Evolutionary conservation across 2,113 vertebrate genomes (phyloP).

Genomic region (Chitala chitala): DNA sequence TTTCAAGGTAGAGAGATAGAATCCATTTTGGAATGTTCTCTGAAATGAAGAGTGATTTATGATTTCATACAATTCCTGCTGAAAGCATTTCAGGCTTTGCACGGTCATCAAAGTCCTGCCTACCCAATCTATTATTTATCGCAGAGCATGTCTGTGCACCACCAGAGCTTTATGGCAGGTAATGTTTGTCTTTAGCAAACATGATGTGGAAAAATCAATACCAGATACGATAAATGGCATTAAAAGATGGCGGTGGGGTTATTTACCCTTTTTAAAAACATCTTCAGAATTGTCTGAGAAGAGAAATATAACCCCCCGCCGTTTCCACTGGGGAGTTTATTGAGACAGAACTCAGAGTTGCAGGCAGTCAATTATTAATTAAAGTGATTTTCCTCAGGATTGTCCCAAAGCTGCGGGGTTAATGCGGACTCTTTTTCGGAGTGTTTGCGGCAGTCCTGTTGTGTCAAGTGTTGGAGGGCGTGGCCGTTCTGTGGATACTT

Average conservation of each 20-base stretch:
- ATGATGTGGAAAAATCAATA: conserved; percentile 60
- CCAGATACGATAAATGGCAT: conserved; percentile 47
- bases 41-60: conserved; percentile 81
- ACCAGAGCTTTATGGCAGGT: conserved; percentile 63
- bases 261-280: conserved; percentile 47
- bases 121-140: conserved; percentile 75
- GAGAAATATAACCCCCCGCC: conserved; percentile 28
- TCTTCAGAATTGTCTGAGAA: conserved; percentile 33
- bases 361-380: conserved; percentile 25
- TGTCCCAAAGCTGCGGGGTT: conserved; percentile 5
- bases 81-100: conserved; percentile 73
- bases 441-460: background rate
- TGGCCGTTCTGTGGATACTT: too few relatives aligned
- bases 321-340: conserved; percentile 22
- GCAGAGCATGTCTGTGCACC: conserved; percentile 61
- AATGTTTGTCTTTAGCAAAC: conserved; percentile 77
- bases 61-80: conserved; percentile 76
- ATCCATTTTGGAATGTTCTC: conserved; percentile 78
- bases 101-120: conserved; percentile 77
- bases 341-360: conserved; percentile 30
- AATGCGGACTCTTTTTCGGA: background rate
- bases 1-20: conserved; percentile 78
- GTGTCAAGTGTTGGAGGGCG: background rate
- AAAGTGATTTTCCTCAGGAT: conserved; percentile 8
- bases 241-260: conserved; percentile 42